A percentile compares a stretch with the other conserved stretches of the same genome.
These are phyloP conservation scores for Calliopsis andreniformis DNA, from an alignment of 1,140 invertebrate species.

Conservation along the genomic window DNA sequence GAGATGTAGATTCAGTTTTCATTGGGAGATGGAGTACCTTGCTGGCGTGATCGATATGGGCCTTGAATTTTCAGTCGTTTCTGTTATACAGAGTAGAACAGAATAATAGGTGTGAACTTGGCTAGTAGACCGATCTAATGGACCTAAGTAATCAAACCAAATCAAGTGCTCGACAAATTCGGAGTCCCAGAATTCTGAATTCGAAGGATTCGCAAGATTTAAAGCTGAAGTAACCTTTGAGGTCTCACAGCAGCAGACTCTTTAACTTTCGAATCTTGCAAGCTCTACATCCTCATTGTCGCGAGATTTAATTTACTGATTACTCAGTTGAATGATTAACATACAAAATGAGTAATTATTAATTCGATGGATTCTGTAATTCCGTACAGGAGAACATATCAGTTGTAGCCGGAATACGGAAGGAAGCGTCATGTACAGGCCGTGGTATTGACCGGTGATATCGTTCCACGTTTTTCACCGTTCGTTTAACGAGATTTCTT, in stretches of 20 bases:
- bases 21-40: slow-evolving; percentile 40
- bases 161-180: no score
- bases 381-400: slow-evolving; percentile 64
- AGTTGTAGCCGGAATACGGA: slow-evolving; percentile 58
- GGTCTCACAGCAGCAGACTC: no score
- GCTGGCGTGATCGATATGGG: no score
- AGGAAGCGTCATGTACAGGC: slow-evolving; percentile 40
- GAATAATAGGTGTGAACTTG: no score
- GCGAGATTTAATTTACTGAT: slow-evolving; percentile 49
- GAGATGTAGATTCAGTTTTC: slow-evolving; percentile 59
- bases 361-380: slow-evolving; percentile 69
- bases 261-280: no score
- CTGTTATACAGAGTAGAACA: no score
- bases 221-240: no score
- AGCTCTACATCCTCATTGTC: slow-evolving; percentile 54
- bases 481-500: slow-evolving; percentile 54
- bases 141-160: no score
- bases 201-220: no score
- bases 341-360: slow-evolving; percentile 68
- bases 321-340: slow-evolving; percentile 9
- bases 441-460: slow-evolving; percentile 36
- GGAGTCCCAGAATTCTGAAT: no score
- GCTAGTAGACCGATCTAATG: no score
- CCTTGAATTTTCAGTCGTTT: no score
- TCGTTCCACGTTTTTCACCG: slow-evolving; percentile 53